A percentile compares a stretch with the other conserved stretches of the same genome.
Evolutionary conservation across 2,888 invertebrate genomes (phyloP).

Genomic region (Autographa gamma): DNA sequence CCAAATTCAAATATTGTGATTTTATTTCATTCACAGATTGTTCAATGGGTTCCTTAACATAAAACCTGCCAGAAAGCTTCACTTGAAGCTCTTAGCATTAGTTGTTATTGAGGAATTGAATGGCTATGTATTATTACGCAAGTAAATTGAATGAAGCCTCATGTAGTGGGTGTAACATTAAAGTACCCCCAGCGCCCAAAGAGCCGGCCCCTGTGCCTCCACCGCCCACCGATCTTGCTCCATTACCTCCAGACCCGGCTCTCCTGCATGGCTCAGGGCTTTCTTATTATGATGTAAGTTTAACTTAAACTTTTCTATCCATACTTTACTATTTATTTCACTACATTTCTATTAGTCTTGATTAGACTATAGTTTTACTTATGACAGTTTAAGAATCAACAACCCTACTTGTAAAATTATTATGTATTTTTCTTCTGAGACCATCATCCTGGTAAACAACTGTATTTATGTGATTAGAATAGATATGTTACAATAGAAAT

Average conservation of each 20-base stretch:
- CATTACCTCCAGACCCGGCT: slow-evolving; percentile 75
- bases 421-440: no score
- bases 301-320: slow-evolving; percentile 10
- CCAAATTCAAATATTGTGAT: background rate
- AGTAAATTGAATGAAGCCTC: slow-evolving; percentile 91
- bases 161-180: slow-evolving; percentile 88
- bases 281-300: slow-evolving; percentile 85
- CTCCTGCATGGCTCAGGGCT: slow-evolving; percentile 80
- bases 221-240: slow-evolving; percentile 76
- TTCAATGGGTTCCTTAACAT: slow-evolving; percentile 71
- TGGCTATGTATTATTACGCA: slow-evolving; percentile 92
- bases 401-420: no score
- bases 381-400: no score
- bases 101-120: slow-evolving; percentile 78
- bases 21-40: slow-evolving; percentile 57
- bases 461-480: no score
- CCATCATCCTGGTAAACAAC: no score
- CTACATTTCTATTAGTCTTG: no score
- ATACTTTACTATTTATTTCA: background rate
- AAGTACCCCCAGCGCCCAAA: slow-evolving; percentile 79
- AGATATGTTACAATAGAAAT: no score
- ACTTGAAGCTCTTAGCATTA: slow-evolving; percentile 64
- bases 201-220: slow-evolving; percentile 77
- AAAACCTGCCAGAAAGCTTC: slow-evolving; percentile 64
- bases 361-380: no score